A percentile compares a stretch with the other conserved stretches of the same genome.
Conservation (phyloP, 1,140 invertebrate genomes). For the Ganaspis sp. region DNA sequence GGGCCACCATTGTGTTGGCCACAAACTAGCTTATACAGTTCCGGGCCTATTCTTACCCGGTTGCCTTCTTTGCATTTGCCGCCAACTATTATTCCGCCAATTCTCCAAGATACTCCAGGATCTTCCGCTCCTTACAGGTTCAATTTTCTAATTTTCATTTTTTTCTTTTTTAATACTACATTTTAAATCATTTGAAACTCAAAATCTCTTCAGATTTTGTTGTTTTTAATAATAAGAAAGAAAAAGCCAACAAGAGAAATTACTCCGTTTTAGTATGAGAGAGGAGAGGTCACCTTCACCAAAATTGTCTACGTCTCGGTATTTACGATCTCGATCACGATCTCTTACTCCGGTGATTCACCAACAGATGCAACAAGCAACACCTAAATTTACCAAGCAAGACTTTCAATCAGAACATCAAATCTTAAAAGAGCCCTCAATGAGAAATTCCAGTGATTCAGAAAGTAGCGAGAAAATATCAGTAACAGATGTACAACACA, state of each 20-base stretch:
- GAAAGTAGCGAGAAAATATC: conserved; percentile 48
- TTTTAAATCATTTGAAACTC: neutral
- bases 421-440: neutral
- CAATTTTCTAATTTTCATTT: too few relatives aligned
- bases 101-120: conserved; percentile 52
- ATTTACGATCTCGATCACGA: conserved; percentile 36
- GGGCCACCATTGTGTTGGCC: conserved; percentile 69
- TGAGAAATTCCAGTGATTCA: conserved; percentile 49
- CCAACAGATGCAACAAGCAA: conserved; percentile 34
- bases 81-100: conserved; percentile 53
- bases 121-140: conserved; percentile 49
- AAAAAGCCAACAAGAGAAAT: too few relatives aligned
- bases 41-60: conserved; percentile 59
- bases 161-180: neutral
- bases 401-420: conserved; percentile 13
- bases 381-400: neutral
- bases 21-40: conserved; percentile 53
- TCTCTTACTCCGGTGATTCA: neutral
- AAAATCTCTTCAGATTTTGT: neutral
- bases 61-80: conserved; percentile 63
- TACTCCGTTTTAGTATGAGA: conserved; percentile 1
- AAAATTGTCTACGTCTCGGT: conserved; percentile 32
- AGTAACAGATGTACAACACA: conserved; percentile 46
- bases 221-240: too few relatives aligned
- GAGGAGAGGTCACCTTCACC: conserved; percentile 52